Base-by-base conservation (phyloP, 2,888 invertebrate genomes). In the Euzetes globulus region DNA sequence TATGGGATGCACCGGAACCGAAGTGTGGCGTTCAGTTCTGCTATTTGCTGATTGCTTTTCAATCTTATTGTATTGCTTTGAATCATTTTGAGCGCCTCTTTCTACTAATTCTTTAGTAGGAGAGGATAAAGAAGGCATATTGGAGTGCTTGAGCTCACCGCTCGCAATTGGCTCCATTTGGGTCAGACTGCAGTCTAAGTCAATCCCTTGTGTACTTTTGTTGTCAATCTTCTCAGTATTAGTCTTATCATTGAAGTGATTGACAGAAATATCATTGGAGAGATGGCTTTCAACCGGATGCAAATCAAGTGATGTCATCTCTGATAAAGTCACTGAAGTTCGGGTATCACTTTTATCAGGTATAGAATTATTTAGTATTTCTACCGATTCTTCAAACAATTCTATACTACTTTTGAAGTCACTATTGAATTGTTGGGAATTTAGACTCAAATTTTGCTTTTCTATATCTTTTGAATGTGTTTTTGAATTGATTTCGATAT, bases 1-100 rank as follows among this genome's bases (percentile, higher is more conserved):
- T 3, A 71, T 52, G 22, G 71, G 71, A 71, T 52, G 71, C 2
- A 55, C 52, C 0, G 50, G 71, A n/a, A 71, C 71, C 6, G 71
- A 55, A 71, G 7, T 50, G 22, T 68, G 68, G 3, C 68, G 13
- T 29, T 68, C 41, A 22, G 19, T 22, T 37, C 37, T 45, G 2
- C 6, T 2, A 60, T 33, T 25, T 33, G 29, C 29, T 27, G 71
- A 45, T 33, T 71, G 4, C 22, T 19, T 29, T 25, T 52, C 71
- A 71, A 25, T 19, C 7, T 6, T 9, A 6, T 45, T 68, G 13
- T 68, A 45, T 19, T 68, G 19, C 41, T 41, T 45, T 68, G 19
- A 45, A 45, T 68, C 22, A 15, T 68, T 68, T 63, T 63, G 63
- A 63, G 63, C 63, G 27, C 27, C 27, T 29, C 25, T n/a, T 25